Conservation (phyloP, 2,797 vertebrate genomes). For the Nothura maculosa region DNA sequence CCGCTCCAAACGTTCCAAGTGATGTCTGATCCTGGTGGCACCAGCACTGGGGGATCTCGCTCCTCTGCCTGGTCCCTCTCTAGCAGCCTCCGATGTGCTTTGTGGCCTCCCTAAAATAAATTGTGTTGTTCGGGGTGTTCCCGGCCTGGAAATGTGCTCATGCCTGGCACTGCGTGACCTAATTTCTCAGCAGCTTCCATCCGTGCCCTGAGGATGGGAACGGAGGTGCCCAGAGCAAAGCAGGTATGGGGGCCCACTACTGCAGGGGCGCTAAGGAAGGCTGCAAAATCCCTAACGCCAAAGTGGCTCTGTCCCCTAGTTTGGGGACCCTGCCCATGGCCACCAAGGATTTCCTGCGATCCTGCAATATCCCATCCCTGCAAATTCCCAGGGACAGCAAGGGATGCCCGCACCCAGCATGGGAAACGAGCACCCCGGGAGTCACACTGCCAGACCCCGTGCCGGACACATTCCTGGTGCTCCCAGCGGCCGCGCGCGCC, state of each 20-base stretch:
- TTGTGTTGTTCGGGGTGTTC: neutral
- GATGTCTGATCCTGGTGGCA: neutral
- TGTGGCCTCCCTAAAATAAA: neutral
- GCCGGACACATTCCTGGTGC: conserved; percentile 51
- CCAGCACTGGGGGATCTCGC: accelerated
- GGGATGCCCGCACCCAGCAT: neutral
- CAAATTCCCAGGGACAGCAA: conserved; percentile 5
- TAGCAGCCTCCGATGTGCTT: neutral
- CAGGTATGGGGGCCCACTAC: too few relatives aligned
- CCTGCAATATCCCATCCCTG: neutral
- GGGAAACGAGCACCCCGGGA: conserved; percentile 38
- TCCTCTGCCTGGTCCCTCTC: neutral
- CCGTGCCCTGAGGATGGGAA: neutral
- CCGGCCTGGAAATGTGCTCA: neutral
- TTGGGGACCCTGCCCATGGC: neutral
- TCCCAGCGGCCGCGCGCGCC: neutral
- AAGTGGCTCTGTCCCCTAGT: neutral
- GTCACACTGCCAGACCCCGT: conserved; percentile 29
- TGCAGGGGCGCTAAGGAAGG: neutral
- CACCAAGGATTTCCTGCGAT: neutral
- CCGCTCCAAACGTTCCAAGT: neutral
- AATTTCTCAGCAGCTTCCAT: neutral
- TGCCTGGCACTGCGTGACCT: neutral
- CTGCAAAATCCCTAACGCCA: neutral
- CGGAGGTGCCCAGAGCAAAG: neutral